Conservation (phyloP, 2,113 vertebrate genomes). For the Emydura subglobosa region DNA sequence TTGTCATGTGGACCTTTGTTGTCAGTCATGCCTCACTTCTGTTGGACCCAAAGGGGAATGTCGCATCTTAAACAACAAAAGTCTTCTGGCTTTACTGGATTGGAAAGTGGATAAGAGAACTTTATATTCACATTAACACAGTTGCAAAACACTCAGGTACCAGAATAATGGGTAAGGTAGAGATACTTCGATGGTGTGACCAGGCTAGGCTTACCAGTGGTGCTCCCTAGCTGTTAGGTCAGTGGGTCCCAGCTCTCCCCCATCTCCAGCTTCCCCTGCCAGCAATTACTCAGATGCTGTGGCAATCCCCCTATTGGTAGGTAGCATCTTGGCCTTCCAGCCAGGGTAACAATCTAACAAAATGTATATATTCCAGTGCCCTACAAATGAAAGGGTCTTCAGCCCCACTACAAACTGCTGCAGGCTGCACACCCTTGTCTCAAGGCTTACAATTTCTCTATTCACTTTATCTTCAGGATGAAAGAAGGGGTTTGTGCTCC, state of each 20-base stretch:
- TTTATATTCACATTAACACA: neutral
- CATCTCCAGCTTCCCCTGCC: too few relatives aligned
- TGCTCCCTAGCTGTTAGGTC: neutral
- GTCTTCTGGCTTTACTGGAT: neutral
- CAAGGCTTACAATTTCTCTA: too few relatives aligned
- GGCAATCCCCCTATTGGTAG: too few relatives aligned
- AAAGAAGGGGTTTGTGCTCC: too few relatives aligned
- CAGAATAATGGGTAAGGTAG: neutral
- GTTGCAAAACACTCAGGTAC: neutral
- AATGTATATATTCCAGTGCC: too few relatives aligned
- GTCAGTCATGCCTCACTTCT: neutral
- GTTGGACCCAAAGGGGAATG: neutral
- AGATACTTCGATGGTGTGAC: neutral
- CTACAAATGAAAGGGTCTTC: too few relatives aligned
- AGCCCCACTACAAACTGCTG: too few relatives aligned
- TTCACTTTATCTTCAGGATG: too few relatives aligned
- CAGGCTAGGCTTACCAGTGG: neutral
- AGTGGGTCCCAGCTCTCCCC: neutral
- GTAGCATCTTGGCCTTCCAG: too few relatives aligned
- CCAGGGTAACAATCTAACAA: too few relatives aligned
- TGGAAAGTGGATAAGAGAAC: neutral
- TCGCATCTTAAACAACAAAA: neutral
- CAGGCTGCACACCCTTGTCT: too few relatives aligned
- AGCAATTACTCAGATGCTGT: neutral
- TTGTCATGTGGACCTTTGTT: neutral